Evolutionary conservation across 2,113 vertebrate genomes (phyloP).

Genomic region (Vombatus ursinus): DNA sequence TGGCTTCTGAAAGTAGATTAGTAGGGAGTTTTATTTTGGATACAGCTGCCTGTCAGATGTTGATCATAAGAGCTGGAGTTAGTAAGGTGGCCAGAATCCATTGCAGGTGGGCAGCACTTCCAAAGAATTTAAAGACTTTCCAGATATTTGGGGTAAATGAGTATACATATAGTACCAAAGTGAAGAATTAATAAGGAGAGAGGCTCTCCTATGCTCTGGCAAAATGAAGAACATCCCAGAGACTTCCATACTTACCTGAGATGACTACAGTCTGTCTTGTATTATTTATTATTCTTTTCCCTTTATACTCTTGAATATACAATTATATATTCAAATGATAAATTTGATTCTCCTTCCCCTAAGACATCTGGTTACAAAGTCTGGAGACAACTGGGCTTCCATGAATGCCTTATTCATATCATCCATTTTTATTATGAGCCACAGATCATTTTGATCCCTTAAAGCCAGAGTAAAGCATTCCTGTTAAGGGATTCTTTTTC

Average conservation of each 20-base stretch:
- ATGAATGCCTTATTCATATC: background rate
- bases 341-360: background rate
- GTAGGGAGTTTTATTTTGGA: conserved; percentile 5
- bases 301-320: background rate
- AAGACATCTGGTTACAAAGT: background rate
- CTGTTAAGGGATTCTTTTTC: background rate
- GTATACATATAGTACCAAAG: background rate
- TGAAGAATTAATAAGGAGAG: background rate
- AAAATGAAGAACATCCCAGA: conserved; percentile 21
- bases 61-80: conserved; percentile 12
- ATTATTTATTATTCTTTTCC: background rate
- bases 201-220: background rate
- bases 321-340: background rate
- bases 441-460: background rate
- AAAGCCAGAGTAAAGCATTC: background rate
- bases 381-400: background rate
- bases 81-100: background rate
- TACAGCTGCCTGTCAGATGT: background rate
- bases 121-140: background rate
- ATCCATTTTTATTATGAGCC: background rate
- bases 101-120: conserved; percentile 24
- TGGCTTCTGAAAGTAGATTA: background rate
- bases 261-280: background rate
- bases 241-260: background rate
- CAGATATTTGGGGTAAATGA: rapidly evolving